Percentiles rank a stretch among this genome's conserved stretches.
Conservation (phyloP, 2,888 invertebrate genomes). For the Harmothoe impar region DNA sequence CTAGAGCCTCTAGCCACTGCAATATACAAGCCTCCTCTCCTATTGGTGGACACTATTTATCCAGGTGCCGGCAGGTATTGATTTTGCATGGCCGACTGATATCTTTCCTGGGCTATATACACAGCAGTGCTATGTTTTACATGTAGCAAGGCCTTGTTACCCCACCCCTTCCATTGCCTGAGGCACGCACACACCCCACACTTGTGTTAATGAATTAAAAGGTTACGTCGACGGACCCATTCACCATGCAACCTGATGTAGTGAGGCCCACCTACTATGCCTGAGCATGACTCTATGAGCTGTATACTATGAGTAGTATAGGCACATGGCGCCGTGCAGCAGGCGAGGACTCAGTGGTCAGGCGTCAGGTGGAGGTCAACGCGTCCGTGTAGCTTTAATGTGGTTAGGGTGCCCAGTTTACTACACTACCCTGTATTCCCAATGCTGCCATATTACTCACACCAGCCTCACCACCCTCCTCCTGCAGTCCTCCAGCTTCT, state of each 20-base stretch:
- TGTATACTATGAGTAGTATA: neutral
- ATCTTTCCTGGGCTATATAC: neutral
- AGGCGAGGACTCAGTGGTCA: neutral
- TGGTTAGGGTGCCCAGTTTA: neutral
- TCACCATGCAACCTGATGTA: neutral
- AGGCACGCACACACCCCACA: neutral
- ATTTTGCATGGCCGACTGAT: neutral
- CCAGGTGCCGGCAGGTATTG: neutral
- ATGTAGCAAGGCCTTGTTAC: neutral
- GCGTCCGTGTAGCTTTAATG: neutral
- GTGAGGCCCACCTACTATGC: neutral
- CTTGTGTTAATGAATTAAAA: slow-evolving; percentile 42
- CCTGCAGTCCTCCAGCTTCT: neutral
- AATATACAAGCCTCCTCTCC: neutral
- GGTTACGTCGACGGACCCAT: slow-evolving; percentile 20
- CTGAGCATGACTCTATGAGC: neutral
- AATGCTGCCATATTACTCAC: neutral
- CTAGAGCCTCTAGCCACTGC: no score
- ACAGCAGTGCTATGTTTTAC: neutral
- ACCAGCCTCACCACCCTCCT: neutral
- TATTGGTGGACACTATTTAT: neutral
- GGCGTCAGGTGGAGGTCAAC: neutral
- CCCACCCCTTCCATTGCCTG: slow-evolving; percentile 4
- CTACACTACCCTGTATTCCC: slow-evolving; percentile 4
- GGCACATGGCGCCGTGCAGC: neutral